Percentiles rank a stretch among this genome's conserved stretches.
These are phyloP conservation scores for Chironomus riparius DNA, from an alignment of 2,888 invertebrate genomes.

Conservation along the genomic window DNA sequence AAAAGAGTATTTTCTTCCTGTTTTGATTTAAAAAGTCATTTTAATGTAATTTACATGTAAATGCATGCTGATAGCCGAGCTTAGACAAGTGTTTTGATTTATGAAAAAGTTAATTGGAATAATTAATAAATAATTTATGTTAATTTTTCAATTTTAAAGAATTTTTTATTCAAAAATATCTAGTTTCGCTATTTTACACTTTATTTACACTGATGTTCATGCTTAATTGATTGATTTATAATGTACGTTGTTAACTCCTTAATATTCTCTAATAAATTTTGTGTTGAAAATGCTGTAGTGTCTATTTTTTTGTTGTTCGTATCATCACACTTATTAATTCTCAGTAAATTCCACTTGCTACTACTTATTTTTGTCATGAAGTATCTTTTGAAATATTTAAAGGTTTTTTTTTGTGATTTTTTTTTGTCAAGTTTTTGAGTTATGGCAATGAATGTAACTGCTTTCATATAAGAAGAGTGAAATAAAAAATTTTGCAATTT, in stretches of 20 bases:
- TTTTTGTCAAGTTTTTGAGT: background rate
- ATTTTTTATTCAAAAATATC: background rate
- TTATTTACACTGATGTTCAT: background rate
- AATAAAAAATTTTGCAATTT: background rate
- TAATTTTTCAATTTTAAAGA: too few relatives aligned
- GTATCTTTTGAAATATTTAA: too few relatives aligned
- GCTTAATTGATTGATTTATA: background rate
- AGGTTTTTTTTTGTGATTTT: background rate
- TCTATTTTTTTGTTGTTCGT: background rate
- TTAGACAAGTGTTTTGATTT: background rate
- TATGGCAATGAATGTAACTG: background rate
- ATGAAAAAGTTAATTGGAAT: background rate
- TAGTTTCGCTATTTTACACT: background rate
- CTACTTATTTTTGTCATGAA: background rate
- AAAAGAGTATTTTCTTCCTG: background rate
- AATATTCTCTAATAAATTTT: background rate
- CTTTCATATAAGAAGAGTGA: background rate
- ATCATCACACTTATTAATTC: background rate
- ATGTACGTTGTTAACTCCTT: background rate
- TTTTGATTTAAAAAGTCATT: background rate
- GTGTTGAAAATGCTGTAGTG: background rate
- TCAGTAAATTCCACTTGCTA: background rate
- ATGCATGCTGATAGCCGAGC: background rate
- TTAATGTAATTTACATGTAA: background rate
- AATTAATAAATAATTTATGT: background rate